Base-by-base conservation (phyloP, 2,113 vertebrate genomes). In the Leucosticte australis region DNA sequence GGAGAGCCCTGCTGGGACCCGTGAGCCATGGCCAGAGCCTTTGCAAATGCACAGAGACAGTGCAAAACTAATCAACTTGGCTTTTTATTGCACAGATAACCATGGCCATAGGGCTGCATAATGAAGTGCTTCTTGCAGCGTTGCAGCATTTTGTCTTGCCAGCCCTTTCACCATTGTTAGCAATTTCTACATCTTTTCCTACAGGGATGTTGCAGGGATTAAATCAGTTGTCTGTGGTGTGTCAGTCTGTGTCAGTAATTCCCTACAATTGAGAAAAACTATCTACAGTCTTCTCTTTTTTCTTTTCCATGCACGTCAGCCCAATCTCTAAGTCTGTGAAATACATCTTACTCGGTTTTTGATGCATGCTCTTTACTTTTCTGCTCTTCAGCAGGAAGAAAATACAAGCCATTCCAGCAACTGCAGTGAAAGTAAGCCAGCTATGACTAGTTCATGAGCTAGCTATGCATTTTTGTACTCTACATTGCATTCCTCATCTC, bases 391-490 rank as follows among this genome's bases (percentile, higher is more conserved):
- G 18, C 10, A 76, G 49, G 30, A 57, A 90, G 53, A 94, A 89
- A 59, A n/a, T 2, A 28, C 0, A 4, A 82, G 52, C 19, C 59
- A 11, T 70, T 82, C 49, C 33, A 73, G 52, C 14, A 88, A 42
- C n/a, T 69, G 74, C 55, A 64, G 44, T 76, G 59, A 85, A 89
- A 90, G 83, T 42, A 80, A 96, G 74, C 39, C 60, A 95, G 19
- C 49, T 59, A 39, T 70, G 67, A 90, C 82, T 76, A 79, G 41
- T 68, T 92, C 27, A 74, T 59, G 62, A 92, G 62, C 26, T 74
- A 59, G 41, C n/a, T n/a, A 44, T 62, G 53, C 64, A 69, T 71
- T 87, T 84, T 93, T 86, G 11, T 69, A 59, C 35, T 90, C 23
- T 6, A 15, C n/a, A 11, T 69, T 35, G 57, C 70, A 47, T 47